Base-by-base conservation (phyloP, 1,140 invertebrate species). In the Thaumatotibia leucotreta region DNA sequence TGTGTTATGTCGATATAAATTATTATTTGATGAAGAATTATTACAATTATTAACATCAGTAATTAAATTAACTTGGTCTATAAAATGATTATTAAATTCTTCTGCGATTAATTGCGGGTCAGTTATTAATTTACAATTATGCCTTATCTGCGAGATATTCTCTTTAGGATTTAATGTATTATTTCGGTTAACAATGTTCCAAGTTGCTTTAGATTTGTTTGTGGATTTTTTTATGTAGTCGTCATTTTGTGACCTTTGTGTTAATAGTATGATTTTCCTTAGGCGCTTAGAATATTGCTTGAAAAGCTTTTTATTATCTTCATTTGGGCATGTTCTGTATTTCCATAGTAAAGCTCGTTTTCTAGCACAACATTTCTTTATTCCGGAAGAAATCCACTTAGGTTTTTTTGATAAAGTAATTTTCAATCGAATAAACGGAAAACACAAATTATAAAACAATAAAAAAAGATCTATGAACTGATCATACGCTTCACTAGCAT, bases 391-490 rank as follows among this genome's bases (percentile, higher is more conserved):
- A 10, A 65, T 33, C 64, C 64, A 65, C 6, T 33, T 65, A 22
- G 50, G 14, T 65, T n/a, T 54, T 35, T 33, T 11, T 2, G 17
- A 10, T 9, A 24, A 17, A 1, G 5, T 32, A 4, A 65, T 54
- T 58, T 58, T 65, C 0, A 65, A 14, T 65, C 32, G 54, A 4
- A 33, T 2, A 33, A 22, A 9, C 4, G 64, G 64, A 35, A 65
- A 65, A 35, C 64, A 65, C 17, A 54, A 14, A 35, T 54, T 49
- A 54, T 65, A 64, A 17, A 64, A 52, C 5, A 64, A 32, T 50
- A 49, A 24, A 31, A 64, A 64, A 5, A 31, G 2, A 23, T 65
- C 64, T 10, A 17, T 20, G n/a, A 65, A 65, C 8, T 3, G 1
- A 5, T 58, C 9, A n/a, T 58, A 58, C 1, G 22, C 52, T 9